A percentile compares a stretch with the other conserved stretches of the same genome.
Conservation (phyloP, 1,140 invertebrate species). For the Prorops nasuta region DNA sequence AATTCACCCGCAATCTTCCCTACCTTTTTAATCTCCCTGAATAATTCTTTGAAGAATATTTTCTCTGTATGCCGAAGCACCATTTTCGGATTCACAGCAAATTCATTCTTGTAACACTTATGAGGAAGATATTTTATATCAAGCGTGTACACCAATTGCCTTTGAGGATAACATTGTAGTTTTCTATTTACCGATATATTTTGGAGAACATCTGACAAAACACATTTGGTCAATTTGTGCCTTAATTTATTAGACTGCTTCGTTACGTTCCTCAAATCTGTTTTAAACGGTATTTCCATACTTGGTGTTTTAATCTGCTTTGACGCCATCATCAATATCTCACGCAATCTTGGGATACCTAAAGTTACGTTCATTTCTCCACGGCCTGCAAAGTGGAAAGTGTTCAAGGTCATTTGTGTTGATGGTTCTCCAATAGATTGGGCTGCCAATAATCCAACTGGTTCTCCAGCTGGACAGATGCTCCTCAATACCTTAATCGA, state of each 20-base stretch:
- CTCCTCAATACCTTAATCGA: conserved; percentile 76
- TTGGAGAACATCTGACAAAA: conserved; percentile 75
- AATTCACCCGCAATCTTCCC: conserved; percentile 48
- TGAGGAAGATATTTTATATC: conserved; percentile 73
- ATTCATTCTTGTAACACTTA: conserved; percentile 70
- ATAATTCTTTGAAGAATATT: conserved; percentile 65
- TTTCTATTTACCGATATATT: conserved; percentile 68
- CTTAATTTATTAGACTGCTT: conserved; percentile 68
- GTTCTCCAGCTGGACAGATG: conserved; percentile 86
- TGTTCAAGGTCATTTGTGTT: conserved; percentile 99
- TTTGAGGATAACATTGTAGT: conserved; percentile 58
- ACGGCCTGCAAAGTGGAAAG: conserved; percentile 98
- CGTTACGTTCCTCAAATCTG: conserved; percentile 56
- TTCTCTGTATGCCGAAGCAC: conserved; percentile 70
- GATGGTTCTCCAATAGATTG: conserved; percentile 97
- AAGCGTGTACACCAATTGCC: conserved; percentile 61
- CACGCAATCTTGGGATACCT: conserved; percentile 92
- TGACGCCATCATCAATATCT: conserved; percentile 96
- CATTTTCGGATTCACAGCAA: conserved; percentile 66
- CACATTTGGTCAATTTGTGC: conserved; percentile 73
- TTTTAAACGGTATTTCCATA: conserved; percentile 87
- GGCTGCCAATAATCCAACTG: conserved; percentile 93
- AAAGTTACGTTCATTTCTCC: conserved; percentile 99
- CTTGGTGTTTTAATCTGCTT: conserved; percentile 91
- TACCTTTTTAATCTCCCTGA: conserved; percentile 58